Percentiles rank a stretch among this genome's conserved stretches.
Conservation (phyloP, 1,140 invertebrate genomes). For the Pararge aegeria region DNA sequence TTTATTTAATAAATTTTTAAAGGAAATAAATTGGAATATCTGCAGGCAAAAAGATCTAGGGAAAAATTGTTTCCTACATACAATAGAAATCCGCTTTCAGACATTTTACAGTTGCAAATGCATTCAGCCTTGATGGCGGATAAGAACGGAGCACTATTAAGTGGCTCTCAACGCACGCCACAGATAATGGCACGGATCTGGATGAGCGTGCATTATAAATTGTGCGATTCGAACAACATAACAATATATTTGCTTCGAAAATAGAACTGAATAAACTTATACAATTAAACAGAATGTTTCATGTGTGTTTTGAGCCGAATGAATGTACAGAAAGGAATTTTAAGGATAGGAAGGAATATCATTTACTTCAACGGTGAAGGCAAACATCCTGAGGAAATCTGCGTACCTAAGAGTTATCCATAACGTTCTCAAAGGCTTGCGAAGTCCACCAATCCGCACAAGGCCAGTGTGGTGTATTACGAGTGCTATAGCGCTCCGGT, state of each 20-base stretch:
- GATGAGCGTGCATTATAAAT: constrained; percentile 24
- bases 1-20: no score
- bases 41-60: no score
- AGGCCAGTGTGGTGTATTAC: no score
- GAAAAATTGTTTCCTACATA: background rate
- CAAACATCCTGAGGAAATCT: no score
- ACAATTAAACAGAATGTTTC: background rate
- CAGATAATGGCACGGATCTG: constrained; percentile 37
- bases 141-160: constrained; percentile 41
- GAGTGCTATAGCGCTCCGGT: no score
- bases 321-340: no score
- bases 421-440: no score
- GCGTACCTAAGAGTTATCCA: no score
- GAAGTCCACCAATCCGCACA: no score
- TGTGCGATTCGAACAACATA: constrained; percentile 2
- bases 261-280: background rate
- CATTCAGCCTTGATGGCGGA: constrained; percentile 47
- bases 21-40: no score
- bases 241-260: background rate
- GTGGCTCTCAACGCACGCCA: constrained; percentile 42
- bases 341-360: no score
- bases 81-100: constrained; percentile 24
- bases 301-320: background rate
- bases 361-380: no score
- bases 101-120: constrained; percentile 38